Evolutionary conservation across 2,113 vertebrate genomes (phyloP), one percentile per base, ranked within the genome.

Genomic region (Pituophis catenifer): DNA sequence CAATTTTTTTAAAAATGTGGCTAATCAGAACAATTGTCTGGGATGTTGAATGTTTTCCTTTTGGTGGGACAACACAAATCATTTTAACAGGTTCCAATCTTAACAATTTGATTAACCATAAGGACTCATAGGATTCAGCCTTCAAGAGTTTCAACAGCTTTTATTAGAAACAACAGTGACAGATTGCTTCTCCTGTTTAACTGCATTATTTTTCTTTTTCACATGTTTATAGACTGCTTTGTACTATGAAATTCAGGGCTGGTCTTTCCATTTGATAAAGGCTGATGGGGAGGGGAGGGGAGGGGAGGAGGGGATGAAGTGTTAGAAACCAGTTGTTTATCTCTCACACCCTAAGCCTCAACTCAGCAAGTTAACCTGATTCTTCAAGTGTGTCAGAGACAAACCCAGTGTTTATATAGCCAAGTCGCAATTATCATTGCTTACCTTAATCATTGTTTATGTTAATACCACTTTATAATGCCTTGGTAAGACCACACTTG

Each of bases 11-110:
- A 53, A 29, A 62, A 55, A 48, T 52, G 54, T 86, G 70, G 21
- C 70, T 86, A 55, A 86, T 90, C 89, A 86, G 90, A 90, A 48
- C 19, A 57, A 53, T 93, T 52, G 44, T 38, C 89, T 93, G 75
- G 59, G 86, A 24, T 33, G 52, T 58, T 86, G 54, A 90, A 48
- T 90, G 55, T 85, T 86, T 57, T n/a, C 70, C 9, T 11, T 50
- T 12, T 7, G 19, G 11, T 5, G 12, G 54, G 54, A 62, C 8
- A 58, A 33, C 48, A 23, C 55, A 52, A 59, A 52, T 54, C 75
- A 53, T 29, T 86, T 90, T 62, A 90, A 44, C 12, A 86, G 88
- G 48, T 12, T 90, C 87, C 59, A n/a, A 38, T 57, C 75, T 90
- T 90, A 89, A 75, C 70, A 93, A 86, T 44, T 8, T 62, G 55